Conservation (phyloP, 2,113 vertebrate species). For the Hippoglossus stenolepis region DNA sequence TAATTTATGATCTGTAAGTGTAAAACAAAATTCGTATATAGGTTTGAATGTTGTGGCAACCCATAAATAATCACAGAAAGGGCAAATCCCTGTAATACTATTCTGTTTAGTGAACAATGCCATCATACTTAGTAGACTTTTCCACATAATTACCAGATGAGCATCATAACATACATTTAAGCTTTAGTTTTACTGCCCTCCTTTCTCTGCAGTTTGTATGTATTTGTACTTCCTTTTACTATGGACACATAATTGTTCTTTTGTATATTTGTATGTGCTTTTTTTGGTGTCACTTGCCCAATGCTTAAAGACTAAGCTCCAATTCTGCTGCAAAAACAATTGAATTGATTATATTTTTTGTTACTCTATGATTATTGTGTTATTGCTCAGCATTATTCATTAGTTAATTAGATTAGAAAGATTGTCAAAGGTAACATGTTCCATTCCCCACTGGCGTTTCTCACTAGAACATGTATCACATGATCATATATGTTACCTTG, state of each 20-base stretch:
- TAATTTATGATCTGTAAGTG: not conserved
- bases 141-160: too few species aligned
- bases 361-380: not conserved
- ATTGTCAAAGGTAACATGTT: not conserved
- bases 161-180: too few species aligned
- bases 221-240: not conserved
- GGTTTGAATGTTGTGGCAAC: not conserved
- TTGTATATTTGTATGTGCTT: not conserved
- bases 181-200: not conserved
- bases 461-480: too few species aligned
- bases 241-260: not conserved
- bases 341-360: not conserved
- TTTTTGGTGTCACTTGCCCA: not conserved
- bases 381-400: slow-evolving; percentile 3
- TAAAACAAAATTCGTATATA: not conserved
- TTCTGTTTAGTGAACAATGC: too few species aligned
- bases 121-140: too few species aligned
- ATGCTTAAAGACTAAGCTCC: not conserved
- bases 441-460: not conserved
- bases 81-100: too few species aligned
- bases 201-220: not conserved
- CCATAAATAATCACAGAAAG: too few species aligned
- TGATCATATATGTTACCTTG: slow-evolving; percentile 6
- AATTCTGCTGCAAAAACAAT: not conserved
- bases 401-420: not conserved